These are phyloP conservation scores for Myripristis murdjan DNA, from an alignment of 2,797 vertebrate genomes.

Conservation along the genomic window DNA sequence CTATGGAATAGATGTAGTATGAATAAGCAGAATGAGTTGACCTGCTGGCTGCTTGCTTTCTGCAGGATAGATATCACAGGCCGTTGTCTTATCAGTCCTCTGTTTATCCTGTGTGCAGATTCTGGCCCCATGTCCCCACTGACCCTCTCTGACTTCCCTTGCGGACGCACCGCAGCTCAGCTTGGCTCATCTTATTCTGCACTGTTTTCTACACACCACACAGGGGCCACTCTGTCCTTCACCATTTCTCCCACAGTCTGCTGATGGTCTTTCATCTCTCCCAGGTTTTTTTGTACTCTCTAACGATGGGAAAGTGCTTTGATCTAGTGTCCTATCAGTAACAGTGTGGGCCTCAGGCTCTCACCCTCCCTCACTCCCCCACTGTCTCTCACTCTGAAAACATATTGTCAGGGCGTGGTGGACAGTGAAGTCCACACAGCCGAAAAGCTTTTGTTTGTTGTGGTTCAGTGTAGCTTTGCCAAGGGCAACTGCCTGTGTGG, in stretches of 20 bases:
- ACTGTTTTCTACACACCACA: conserved; percentile 47
- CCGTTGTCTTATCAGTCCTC: conserved; percentile 43
- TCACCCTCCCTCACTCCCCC: conserved; percentile 41
- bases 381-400: conserved; percentile 64
- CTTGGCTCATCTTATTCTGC: conserved; percentile 28
- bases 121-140: conserved; percentile 44
- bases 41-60: conserved; percentile 32
- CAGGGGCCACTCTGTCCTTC: conserved; percentile 58
- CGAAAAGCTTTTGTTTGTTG: conserved; percentile 77
- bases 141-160: conserved; percentile 35
- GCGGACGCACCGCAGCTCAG: conserved; percentile 33
- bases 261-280: conserved; percentile 68
- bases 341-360: conserved; percentile 53
- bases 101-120: conserved; percentile 47
- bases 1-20: neutral
- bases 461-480: conserved; percentile 73
- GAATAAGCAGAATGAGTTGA: conserved; percentile 22
- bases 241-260: conserved; percentile 63
- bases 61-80: conserved; percentile 24
- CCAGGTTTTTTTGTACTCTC: conserved; percentile 49
- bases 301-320: conserved; percentile 56
- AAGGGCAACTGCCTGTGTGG: conserved; percentile 68
- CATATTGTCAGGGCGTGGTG: conserved; percentile 79
- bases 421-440: conserved; percentile 71
- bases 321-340: conserved; percentile 66